phyloP scores from a whole-genome alignment of 2,888 invertebrate genomes.

The Coelinius sp. region DNA sequence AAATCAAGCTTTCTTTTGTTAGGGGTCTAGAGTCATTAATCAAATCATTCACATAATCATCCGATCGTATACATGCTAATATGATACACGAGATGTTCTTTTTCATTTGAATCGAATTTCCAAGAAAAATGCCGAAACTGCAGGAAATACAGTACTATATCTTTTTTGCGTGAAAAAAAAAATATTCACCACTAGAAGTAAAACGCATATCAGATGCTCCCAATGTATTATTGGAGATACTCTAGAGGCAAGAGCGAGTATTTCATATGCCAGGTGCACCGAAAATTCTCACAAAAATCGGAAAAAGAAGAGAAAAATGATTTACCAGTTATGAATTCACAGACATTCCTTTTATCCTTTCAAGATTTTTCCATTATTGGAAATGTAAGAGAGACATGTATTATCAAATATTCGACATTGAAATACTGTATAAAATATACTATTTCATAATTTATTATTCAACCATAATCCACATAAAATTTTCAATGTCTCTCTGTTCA shows the following conservation, averaged over 20 bases:
- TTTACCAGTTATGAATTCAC: slow-evolving; percentile 25
- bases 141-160: background rate
- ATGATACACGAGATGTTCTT: background rate
- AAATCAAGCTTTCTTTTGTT: too few species aligned
- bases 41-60: background rate
- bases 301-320: background rate
- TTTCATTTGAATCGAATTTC: background rate
- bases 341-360: slow-evolving; percentile 21
- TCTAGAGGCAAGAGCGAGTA: slow-evolving; percentile 10
- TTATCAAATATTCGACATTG: background rate
- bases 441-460: too few species aligned
- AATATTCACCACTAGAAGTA: background rate
- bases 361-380: slow-evolving; percentile 25
- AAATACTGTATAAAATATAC: background rate
- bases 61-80: background rate
- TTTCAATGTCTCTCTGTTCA: background rate
- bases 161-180: background rate
- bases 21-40: too few species aligned
- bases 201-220: background rate
- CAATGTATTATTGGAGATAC: slow-evolving; percentile 21
- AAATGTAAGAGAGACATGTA: slow-evolving; percentile 17
- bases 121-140: background rate
- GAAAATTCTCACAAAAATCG: slow-evolving; percentile 22
- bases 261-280: slow-evolving; percentile 27
- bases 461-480: too few species aligned